Percentiles rank a stretch among this genome's conserved stretches.
Evolutionary conservation across 2,113 vertebrate genomes (phyloP).

Genomic region (Dascyllus trimaculatus): DNA sequence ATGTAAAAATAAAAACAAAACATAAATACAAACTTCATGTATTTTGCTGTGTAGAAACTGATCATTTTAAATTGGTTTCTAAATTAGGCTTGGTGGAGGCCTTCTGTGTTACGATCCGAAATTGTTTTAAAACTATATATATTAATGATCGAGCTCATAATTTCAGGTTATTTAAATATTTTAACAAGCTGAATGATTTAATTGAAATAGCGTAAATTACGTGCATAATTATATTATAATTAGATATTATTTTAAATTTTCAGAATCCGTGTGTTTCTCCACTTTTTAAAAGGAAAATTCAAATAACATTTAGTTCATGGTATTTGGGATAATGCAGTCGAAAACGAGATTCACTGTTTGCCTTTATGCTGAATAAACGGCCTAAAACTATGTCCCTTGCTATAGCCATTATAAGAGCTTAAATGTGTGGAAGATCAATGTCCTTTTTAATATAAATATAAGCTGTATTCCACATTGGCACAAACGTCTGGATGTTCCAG

Average conservation of each 20-base stretch:
- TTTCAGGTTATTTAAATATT: not conserved
- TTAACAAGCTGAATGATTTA: not conserved
- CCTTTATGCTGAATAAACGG: not conserved
- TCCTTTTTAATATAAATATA: too few relatives aligned
- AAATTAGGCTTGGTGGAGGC: not conserved
- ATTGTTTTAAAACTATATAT: not conserved
- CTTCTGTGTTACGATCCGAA: not conserved
- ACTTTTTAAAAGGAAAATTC: not conserved
- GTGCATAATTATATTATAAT: not conserved
- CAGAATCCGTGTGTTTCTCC: not conserved
- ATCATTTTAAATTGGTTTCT: not conserved
- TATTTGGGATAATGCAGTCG: not conserved
- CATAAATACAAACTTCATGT: too few relatives aligned
- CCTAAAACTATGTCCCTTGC: not conserved
- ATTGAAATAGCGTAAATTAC: not conserved
- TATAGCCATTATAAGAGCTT: not conserved
- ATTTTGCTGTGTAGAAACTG: too few relatives aligned
- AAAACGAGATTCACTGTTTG: not conserved
- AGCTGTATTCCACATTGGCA: not conserved
- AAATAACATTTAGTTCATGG: not conserved
- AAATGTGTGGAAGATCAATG: not conserved
- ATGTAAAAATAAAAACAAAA: too few relatives aligned
- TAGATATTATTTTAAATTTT: not conserved
- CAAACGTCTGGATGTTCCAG: not conserved
- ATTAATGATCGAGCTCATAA: not conserved